Evolutionary conservation across 2,888 invertebrate genomes (phyloP).

Genomic region (Drosophila anomalata): DNA sequence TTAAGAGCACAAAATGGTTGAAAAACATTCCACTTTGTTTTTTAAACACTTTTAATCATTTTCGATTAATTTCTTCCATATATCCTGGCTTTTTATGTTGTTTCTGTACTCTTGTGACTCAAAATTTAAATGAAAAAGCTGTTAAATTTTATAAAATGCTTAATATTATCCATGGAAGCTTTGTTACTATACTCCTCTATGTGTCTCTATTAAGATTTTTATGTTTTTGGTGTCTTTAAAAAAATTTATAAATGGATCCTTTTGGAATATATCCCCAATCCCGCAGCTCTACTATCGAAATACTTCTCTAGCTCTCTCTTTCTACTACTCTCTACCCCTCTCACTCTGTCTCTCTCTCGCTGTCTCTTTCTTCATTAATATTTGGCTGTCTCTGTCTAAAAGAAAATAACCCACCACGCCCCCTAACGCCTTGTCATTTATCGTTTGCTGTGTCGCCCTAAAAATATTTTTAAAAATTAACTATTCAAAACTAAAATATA

Average conservation of each 20-base stretch:
- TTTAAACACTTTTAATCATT: not conserved
- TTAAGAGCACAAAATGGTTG: not conserved
- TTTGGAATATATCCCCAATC: constrained; percentile 4
- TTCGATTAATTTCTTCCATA: not conserved
- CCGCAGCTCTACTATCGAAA: constrained; percentile 33
- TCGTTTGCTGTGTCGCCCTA: constrained; percentile 41
- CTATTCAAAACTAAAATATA: constrained; percentile 20
- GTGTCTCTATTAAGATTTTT: not conserved
- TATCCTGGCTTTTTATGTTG: not conserved
- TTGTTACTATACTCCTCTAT: not conserved
- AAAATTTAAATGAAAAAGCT: not conserved
- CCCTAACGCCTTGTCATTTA: constrained; percentile 42
- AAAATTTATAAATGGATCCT: not conserved
- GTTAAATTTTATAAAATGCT: not conserved
- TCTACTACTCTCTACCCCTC: constrained; percentile 7
- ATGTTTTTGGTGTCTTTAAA: not conserved
- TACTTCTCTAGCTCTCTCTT: constrained; percentile 5
- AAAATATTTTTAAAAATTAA: constrained; percentile 1
- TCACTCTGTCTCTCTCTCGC: constrained; percentile 11
- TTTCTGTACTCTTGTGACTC: not conserved
- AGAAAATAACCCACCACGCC: constrained; percentile 24
- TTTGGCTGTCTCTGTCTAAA: constrained; percentile 20
- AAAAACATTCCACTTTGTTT: not conserved
- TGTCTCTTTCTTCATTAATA: constrained; percentile 8
- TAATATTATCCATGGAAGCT: not conserved